Percentiles rank a stretch among this genome's conserved stretches.
Conservation (phyloP, 2,113 vertebrate genomes). For the Eretmochelys imbricata region DNA sequence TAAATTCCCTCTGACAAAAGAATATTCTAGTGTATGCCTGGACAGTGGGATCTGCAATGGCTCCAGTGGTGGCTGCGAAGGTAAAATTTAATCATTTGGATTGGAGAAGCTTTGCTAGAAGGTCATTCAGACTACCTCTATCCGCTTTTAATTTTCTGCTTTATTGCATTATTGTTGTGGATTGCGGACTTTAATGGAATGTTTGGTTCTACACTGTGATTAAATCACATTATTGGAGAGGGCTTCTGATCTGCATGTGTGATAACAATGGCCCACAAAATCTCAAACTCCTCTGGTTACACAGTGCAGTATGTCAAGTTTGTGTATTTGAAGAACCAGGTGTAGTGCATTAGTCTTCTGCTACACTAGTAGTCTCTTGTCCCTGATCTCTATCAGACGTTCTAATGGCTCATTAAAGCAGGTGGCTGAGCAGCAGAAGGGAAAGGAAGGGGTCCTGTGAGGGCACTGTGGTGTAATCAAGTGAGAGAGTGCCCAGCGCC, state of each 20-base stretch:
- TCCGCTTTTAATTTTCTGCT: not conserved
- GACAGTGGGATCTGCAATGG: constrained; percentile 85
- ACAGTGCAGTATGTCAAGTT: not conserved
- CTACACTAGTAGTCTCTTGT: not conserved
- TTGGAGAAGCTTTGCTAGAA: not conserved
- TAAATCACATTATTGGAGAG: fast-evolving
- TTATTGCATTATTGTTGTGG: not conserved
- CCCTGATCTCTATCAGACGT: not conserved
- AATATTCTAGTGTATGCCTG: constrained; percentile 70
- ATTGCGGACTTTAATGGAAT: not conserved
- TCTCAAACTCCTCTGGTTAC: no score
- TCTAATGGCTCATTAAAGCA: not conserved
- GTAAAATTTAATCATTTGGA: constrained; percentile 69
- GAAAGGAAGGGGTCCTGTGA: not conserved
- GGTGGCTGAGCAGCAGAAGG: not conserved
- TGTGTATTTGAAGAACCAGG: not conserved
- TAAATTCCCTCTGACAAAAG: constrained; percentile 82
- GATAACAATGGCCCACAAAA: not conserved
- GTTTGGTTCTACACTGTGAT: not conserved
- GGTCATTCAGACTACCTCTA: not conserved
- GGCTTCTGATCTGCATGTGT: not conserved
- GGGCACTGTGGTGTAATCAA: not conserved
- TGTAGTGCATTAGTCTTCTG: not conserved
- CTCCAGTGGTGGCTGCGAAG: constrained; percentile 85
- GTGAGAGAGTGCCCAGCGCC: not conserved